Conservation (phyloP, 2,797 vertebrate species). For the Malacoraja senta region DNA sequence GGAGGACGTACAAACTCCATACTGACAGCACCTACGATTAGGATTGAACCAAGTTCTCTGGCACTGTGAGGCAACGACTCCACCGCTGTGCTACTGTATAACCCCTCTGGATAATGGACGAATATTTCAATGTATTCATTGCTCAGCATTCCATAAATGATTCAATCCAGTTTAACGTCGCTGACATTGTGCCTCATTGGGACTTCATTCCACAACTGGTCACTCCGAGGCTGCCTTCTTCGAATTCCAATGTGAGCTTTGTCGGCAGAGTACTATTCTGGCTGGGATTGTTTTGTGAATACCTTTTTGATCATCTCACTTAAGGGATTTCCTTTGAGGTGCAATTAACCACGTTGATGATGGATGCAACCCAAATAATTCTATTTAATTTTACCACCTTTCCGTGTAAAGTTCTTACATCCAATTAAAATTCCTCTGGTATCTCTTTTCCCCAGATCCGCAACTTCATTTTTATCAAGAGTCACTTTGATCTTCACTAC, state of each 20-base stretch:
- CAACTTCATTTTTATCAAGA: conserved; percentile 25
- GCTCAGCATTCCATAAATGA: background rate
- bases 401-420: conserved; percentile 35
- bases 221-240: background rate
- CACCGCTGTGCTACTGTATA: too few relatives aligned
- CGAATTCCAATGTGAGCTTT: conserved; percentile 12
- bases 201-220: background rate
- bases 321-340: conserved; percentile 41
- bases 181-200: background rate
- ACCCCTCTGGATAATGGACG: background rate
- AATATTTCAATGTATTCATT: background rate
- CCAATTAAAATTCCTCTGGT: conserved; percentile 40
- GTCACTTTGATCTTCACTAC: conserved; percentile 11
- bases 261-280: background rate
- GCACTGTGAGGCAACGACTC: too few relatives aligned
- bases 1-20: too few relatives aligned
- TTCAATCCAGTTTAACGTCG: background rate
- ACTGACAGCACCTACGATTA: too few relatives aligned
- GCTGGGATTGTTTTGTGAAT: conserved; percentile 4
- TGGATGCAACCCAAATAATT: conserved; percentile 40
- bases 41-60: too few relatives aligned
- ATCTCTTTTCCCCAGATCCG: conserved; percentile 27
- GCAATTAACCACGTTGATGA: conserved; percentile 41
- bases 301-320: conserved; percentile 37
- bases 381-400: conserved; percentile 40